Evolutionary conservation across 2,888 invertebrate species (phyloP).

Genomic region (Drosophila histrio): DNA sequence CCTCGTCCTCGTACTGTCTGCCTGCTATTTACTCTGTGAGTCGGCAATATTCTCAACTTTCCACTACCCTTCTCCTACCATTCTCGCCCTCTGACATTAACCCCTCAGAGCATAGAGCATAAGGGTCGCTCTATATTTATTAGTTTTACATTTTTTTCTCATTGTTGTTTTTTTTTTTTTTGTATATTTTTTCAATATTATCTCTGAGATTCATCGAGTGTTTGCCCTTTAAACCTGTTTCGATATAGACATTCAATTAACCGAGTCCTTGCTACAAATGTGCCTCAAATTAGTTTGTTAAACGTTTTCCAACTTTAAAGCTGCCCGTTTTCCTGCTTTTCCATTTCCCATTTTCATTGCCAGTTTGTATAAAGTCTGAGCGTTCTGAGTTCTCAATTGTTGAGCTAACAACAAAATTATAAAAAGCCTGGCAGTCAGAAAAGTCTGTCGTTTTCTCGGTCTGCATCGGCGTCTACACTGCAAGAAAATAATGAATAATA

Average conservation of each 20-base stretch:
- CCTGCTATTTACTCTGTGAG: constrained; percentile 44
- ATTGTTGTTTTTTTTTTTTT: constrained; percentile 22
- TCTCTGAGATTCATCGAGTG: constrained; percentile 53
- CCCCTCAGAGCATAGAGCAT: constrained; percentile 26
- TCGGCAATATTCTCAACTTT: constrained; percentile 42
- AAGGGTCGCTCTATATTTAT: constrained; percentile 51
- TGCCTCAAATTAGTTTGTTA: constrained; percentile 65
- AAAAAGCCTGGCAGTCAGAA: constrained; percentile 9
- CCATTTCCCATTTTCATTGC: constrained; percentile 19
- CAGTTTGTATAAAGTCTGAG: constrained; percentile 26
- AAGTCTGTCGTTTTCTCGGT: background rate
- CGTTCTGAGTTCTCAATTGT: constrained; percentile 45
- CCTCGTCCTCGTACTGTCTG: constrained; percentile 19
- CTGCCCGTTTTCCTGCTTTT: constrained; percentile 1
- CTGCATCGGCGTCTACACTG: constrained; percentile 41
- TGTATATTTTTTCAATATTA: constrained; percentile 44
- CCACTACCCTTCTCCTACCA: constrained; percentile 3
- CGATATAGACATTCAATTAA: constrained; percentile 36
- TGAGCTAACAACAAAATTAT: constrained; percentile 46
- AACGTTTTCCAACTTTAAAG: constrained; percentile 36
- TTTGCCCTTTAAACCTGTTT: constrained; percentile 48
- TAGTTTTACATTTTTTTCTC: constrained; percentile 55
- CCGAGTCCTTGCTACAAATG: constrained; percentile 32
- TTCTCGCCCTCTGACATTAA: constrained; percentile 37
- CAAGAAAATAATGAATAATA: constrained; percentile 34